These are phyloP conservation scores for Taxidea taxus DNA, from an alignment of 2,113 vertebrate genomes.

Conservation along the genomic window DNA sequence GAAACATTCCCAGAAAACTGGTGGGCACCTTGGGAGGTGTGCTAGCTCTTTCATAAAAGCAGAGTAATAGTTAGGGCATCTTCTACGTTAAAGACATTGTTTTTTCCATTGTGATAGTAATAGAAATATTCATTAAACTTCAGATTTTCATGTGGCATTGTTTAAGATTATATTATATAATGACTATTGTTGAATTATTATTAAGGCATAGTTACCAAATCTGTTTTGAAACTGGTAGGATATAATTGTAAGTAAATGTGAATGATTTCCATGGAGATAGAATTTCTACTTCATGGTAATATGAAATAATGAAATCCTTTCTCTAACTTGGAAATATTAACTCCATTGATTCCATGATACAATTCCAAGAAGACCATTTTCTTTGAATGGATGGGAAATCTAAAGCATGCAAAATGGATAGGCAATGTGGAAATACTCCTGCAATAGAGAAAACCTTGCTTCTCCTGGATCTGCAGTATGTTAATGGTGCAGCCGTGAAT, in stretches of 20 bases:
- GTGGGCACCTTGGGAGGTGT: background rate
- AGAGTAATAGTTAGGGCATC: background rate
- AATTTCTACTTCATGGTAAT: background rate
- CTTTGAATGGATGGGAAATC: background rate
- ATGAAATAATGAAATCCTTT: background rate
- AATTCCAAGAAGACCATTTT: background rate
- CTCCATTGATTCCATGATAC: background rate
- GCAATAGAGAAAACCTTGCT: background rate
- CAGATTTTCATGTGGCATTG: background rate
- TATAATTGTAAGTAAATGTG: background rate
- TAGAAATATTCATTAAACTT: background rate
- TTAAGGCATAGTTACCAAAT: background rate
- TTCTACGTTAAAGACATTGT: background rate
- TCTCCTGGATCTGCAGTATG: background rate
- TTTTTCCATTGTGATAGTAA: constrained; percentile 8
- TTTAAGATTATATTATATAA: background rate
- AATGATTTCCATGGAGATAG: background rate
- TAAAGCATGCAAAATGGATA: background rate
- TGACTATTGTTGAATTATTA: background rate
- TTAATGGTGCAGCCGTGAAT: background rate
- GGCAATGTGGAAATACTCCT: background rate
- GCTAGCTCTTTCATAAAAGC: background rate
- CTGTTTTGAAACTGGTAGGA: background rate
- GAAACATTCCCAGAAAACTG: constrained; percentile 30
- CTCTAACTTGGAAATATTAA: background rate